Percentiles rank a stretch among this genome's conserved stretches.
Evolutionary conservation across 2,797 vertebrate genomes (phyloP).

Genomic region (Cichlasoma orientale): DNA sequence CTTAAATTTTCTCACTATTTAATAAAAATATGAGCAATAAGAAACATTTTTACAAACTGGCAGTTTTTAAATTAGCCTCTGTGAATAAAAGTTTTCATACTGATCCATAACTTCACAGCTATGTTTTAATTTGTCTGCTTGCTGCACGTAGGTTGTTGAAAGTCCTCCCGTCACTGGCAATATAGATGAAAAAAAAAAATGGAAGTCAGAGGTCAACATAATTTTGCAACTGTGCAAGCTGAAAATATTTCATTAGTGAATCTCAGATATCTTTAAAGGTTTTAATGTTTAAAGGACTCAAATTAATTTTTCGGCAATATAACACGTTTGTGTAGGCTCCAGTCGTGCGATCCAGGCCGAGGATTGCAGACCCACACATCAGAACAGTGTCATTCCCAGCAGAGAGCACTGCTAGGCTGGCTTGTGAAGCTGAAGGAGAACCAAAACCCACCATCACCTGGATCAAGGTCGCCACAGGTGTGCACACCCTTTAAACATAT

Average conservation of each 20-base stretch:
- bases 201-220: not conserved
- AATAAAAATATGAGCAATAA: not conserved
- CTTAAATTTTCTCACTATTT: not conserved
- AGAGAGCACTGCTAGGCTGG: constrained; percentile 80
- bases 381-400: constrained; percentile 79
- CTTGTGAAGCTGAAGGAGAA: constrained; percentile 85
- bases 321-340: constrained; percentile 35
- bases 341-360: constrained; percentile 79
- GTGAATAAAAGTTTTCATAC: not conserved
- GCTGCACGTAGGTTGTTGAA: not conserved
- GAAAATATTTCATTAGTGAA: not conserved
- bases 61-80: not conserved
- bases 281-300: not conserved
- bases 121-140: not conserved
- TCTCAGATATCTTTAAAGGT: constrained; percentile 7
- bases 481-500: not conserved
- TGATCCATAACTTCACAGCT: not conserved
- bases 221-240: not conserved
- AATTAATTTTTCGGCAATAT: not conserved
- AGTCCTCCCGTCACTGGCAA: not conserved
- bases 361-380: constrained; percentile 78
- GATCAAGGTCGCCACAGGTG: constrained; percentile 95
- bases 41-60: not conserved
- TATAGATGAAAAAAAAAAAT: constrained; percentile 3
- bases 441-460: constrained; percentile 83